These are phyloP conservation scores for Megalops cyprinoides DNA, from an alignment of 2,797 vertebrate genomes.

Conservation along the genomic window DNA sequence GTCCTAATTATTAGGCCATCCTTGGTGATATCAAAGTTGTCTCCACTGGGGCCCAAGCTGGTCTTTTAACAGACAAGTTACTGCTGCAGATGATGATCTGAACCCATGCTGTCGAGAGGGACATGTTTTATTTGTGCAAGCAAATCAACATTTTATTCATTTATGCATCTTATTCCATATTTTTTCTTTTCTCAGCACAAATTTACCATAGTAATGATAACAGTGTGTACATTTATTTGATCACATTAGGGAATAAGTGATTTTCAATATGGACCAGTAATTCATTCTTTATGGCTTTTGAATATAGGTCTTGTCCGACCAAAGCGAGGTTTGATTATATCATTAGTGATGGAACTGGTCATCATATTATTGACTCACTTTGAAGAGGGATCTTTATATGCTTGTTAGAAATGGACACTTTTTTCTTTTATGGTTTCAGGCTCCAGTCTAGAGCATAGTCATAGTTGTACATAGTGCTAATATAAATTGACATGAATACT, in stretches of 20 bases:
- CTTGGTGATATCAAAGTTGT: constrained; percentile 7
- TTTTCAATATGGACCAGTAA: neutral
- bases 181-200: neutral
- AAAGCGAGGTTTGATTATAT: no score
- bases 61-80: constrained; percentile 5
- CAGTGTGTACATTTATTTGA: neutral
- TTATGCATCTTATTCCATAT: neutral
- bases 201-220: neutral
- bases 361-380: no score
- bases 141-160: constrained; percentile 19
- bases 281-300: neutral
- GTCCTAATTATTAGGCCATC: constrained; percentile 20
- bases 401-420: no score
- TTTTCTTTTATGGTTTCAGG: no score
- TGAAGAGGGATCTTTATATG: no score
- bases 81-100: neutral
- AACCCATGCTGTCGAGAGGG: neutral
- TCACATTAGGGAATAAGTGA: neutral
- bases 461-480: no score
- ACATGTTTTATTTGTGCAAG: constrained; percentile 15
- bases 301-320: neutral
- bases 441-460: no score
- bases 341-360: no score
- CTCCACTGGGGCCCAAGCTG: neutral
- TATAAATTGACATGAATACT: no score